phyloP scores from a whole-genome alignment of 2,113 vertebrate species.

The Melanocharis versteri region DNA sequence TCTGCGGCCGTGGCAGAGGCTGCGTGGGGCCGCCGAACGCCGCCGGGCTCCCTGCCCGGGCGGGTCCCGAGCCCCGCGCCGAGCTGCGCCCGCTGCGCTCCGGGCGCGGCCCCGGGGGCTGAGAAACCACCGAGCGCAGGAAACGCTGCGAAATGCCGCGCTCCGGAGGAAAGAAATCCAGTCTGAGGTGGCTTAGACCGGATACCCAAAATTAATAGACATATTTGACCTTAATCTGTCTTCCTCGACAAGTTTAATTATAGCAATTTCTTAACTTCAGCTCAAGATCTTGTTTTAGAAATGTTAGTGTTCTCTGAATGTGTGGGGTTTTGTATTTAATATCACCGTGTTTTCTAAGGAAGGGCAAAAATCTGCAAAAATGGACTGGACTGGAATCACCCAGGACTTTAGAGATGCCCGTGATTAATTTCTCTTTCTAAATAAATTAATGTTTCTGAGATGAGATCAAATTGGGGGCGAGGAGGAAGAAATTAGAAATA shows the following conservation, averaged over 20 bases:
- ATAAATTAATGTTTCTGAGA: not conserved
- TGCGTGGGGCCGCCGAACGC: too few relatives aligned
- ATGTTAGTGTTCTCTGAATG: not conserved
- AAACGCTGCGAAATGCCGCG: not conserved
- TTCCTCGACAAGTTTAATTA: constrained; percentile 64
- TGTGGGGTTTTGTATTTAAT: not conserved
- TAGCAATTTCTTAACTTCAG: constrained; percentile 44
- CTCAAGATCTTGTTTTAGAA: not conserved
- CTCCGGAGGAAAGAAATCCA: not conserved
- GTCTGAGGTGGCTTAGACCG: not conserved
- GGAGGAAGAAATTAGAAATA: not conserved
- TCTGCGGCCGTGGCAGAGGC: too few relatives aligned
- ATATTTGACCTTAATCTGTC: constrained; percentile 61
- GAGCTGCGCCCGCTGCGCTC: not conserved
- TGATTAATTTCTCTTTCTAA: not conserved
- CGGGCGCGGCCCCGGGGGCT: not conserved
- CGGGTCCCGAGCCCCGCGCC: not conserved
- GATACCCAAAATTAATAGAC: constrained; percentile 48
- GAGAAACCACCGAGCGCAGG: not conserved
- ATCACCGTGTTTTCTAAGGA: not conserved
- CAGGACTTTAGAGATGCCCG: not conserved
- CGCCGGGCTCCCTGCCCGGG: too few relatives aligned
- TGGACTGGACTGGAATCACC: not conserved
- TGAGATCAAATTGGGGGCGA: not conserved
- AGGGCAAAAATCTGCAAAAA: not conserved